These are phyloP conservation scores for Homarus americanus DNA, from an alignment of 1,140 invertebrate genomes.

Conservation along the genomic window DNA sequence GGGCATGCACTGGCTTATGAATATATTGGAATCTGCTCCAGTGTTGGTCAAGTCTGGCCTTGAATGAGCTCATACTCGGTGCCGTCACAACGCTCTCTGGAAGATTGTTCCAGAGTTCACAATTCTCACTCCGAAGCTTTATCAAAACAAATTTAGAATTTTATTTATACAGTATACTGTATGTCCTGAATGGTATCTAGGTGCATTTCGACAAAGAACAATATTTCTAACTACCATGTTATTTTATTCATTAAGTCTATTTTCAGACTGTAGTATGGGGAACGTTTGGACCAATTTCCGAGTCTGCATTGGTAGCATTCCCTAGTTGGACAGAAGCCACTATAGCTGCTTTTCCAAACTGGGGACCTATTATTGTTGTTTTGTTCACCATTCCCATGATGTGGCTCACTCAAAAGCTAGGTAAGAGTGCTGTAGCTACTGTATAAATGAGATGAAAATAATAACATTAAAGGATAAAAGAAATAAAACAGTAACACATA, in stretches of 20 bases:
- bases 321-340: conserved; percentile 78
- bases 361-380: conserved; percentile 80
- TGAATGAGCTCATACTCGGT: too few species aligned
- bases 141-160: too few species aligned
- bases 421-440: conserved; percentile 24
- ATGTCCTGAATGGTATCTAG: background rate
- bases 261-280: conserved; percentile 78
- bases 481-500: too few species aligned
- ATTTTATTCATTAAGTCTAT: background rate
- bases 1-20: too few species aligned
- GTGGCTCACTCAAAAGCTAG: conserved; percentile 78
- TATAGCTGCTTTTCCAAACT: conserved; percentile 79
- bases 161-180: too few species aligned
- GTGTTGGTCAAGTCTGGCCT: too few species aligned
- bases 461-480: too few species aligned
- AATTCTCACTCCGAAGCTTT: too few species aligned
- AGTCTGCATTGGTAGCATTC: conserved; percentile 78
- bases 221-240: background rate
- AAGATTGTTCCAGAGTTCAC: too few species aligned
- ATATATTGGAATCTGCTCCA: too few species aligned
- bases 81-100: too few species aligned
- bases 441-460: too few species aligned
- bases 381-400: conserved; percentile 78
- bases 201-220: background rate
- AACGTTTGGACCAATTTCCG: conserved; percentile 80